Conservation (phyloP, 2,888 invertebrate genomes). For the Temnothorax rugatulus region DNA sequence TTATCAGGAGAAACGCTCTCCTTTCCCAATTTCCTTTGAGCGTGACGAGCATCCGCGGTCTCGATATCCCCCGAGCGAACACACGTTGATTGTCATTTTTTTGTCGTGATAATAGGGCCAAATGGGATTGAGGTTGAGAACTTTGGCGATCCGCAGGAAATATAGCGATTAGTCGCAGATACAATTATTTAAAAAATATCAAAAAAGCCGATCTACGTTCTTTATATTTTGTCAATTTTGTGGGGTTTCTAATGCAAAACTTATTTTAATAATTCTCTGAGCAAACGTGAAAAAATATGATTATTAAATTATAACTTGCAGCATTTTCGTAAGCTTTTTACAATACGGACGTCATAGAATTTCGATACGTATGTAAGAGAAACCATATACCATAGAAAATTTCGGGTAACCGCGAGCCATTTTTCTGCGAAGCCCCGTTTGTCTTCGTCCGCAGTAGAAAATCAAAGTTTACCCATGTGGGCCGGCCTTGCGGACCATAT, state of each 20-base stretch:
- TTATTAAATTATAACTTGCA: neutral
- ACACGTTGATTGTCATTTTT: neutral
- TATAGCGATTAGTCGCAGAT: neutral
- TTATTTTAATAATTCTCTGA: neutral
- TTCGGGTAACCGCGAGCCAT: slow-evolving; percentile 25
- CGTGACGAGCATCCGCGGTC: slow-evolving; percentile 39
- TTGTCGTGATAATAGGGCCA: neutral
- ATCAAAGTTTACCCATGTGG: slow-evolving; percentile 55
- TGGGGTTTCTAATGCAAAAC: neutral
- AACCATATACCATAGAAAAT: neutral
- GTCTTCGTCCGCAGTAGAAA: slow-evolving; percentile 46
- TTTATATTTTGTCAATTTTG: neutral
- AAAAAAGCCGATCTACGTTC: neutral
- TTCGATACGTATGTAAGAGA: neutral
- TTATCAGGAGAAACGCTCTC: slow-evolving; percentile 35
- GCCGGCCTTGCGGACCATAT: slow-evolving; percentile 48
- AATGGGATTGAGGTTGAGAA: neutral
- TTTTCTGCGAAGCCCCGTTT: slow-evolving; percentile 42
- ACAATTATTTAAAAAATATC: too few relatives aligned
- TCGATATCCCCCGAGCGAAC: slow-evolving; percentile 4
- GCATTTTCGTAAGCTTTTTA: neutral
- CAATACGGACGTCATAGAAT: neutral
- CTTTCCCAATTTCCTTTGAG: slow-evolving; percentile 43
- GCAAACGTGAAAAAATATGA: neutral
- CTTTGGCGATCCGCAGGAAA: neutral